Percentiles rank a stretch among this genome's conserved stretches.
phyloP scores from a whole-genome alignment of 2,888 invertebrate genomes.

The Tenthredo scrophulariae region DNA sequence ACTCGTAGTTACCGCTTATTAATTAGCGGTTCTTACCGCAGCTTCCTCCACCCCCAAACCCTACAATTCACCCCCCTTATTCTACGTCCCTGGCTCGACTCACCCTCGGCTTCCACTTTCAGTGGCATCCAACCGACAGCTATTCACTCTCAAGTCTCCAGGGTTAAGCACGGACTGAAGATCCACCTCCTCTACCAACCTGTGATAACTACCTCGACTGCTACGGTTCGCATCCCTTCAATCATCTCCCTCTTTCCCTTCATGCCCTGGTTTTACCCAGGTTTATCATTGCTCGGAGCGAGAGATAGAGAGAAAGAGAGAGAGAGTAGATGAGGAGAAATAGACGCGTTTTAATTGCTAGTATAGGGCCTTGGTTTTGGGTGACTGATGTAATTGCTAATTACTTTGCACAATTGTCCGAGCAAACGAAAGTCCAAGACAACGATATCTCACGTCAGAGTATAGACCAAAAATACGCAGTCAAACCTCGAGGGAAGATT shows the following conservation, averaged over 20 bases:
- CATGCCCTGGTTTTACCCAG: not conserved
- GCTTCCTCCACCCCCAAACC: not conserved
- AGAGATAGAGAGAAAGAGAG: not conserved
- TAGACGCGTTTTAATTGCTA: conserved; percentile 24
- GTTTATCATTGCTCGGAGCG: not conserved
- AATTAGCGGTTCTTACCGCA: conserved; percentile 49
- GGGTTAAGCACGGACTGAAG: conserved; percentile 33
- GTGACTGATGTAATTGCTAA: conserved; percentile 3
- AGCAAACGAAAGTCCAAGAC: not conserved
- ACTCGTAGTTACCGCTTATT: conserved; percentile 48
- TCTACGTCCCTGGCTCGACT: conserved; percentile 12
- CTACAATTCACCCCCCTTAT: conserved; percentile 21
- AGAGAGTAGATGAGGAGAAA: not conserved
- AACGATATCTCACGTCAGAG: not conserved
- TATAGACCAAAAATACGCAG: not conserved
- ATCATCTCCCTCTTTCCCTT: conserved; percentile 13
- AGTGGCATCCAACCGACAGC: conserved; percentile 47
- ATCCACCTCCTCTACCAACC: conserved; percentile 20
- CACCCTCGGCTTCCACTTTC: conserved; percentile 28
- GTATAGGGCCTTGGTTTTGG: not conserved
- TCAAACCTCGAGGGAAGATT: not conserved
- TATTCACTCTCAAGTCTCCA: conserved; percentile 48
- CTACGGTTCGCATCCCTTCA: conserved; percentile 36
- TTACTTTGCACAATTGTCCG: not conserved
- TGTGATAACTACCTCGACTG: conserved; percentile 47